Base-by-base conservation (phyloP, 1,140 invertebrate species). In the Zeugodacus cucurbitae region DNA sequence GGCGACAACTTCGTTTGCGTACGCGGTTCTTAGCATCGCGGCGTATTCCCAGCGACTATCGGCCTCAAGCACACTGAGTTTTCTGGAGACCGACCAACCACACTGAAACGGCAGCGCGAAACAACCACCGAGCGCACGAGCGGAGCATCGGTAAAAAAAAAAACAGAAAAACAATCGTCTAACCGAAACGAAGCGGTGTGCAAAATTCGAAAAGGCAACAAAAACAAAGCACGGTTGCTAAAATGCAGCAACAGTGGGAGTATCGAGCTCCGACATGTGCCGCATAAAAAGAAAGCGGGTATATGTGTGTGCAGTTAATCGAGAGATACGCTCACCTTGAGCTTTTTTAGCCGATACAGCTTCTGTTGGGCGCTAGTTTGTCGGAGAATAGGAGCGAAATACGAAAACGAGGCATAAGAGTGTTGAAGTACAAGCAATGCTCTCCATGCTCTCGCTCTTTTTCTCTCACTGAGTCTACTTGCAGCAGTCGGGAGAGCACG, bases 21-120 rank as follows among this genome's bases (percentile, higher is more conserved):
- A 88, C 89, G 88, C 92, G 92, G 91, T 90, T 93, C 91, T 93
- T 90, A 90, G 91, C 92, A 93, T 93, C 92, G 92, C 92, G 92
- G 90, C 92, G 92, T 93, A 91, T 93, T 90, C 91, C 90, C 92
- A 93, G 91, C 92, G 92, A 93, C 92, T 93, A 91, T 91, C 90
- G 89, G 88, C 89, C 90, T 90, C 87, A 90, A 90, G 90, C 89
- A 89, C 89, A 89, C 86, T 89, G 89, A 58, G 85, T 86, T 89
- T 90, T 91, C 92, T 93, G 91, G 90, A 93, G 92, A 93, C 92
- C 91, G 86, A 62, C 86, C 82, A 41, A 88, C 64, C 64, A 88
- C 10, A 57, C 44, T 29, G 58, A 59, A 62, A 62, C 32, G 34
- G 62, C 62, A n/a, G 17, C 34, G 37, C 62, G 87, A 87, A 70